Conservation (phyloP, 1,140 invertebrate genomes). For the Scylla paramamosain region DNA sequence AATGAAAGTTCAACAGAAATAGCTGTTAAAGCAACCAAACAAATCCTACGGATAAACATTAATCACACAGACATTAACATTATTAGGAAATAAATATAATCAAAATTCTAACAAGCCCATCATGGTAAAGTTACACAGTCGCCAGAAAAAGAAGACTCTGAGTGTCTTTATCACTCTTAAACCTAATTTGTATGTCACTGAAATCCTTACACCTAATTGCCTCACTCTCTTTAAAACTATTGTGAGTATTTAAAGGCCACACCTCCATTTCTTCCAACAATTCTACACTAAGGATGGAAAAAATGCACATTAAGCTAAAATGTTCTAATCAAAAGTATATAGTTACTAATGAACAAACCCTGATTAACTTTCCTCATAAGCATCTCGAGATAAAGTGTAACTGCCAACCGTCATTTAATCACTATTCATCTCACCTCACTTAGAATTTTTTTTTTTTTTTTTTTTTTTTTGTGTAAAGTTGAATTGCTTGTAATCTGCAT, state of each 20-base stretch:
- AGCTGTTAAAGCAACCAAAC: background rate
- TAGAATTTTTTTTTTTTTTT: background rate
- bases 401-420: background rate
- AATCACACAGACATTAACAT: background rate
- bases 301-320: background rate
- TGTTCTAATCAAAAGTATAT: background rate
- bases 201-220: background rate
- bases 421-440: background rate
- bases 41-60: background rate
- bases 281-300: background rate
- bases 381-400: background rate
- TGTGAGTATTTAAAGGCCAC: background rate
- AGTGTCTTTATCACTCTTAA: background rate
- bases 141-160: background rate
- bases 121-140: background rate
- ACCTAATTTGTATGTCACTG: background rate
- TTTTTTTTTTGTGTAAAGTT: too few species aligned
- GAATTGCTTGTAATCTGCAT: too few species aligned
- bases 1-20: background rate
- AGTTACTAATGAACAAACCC: background rate
- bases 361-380: background rate
- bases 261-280: background rate
- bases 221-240: background rate
- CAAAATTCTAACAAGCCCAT: background rate
- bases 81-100: background rate